Conservation (phyloP, 2,888 invertebrate genomes). For the Pyrrhia umbra region DNA sequence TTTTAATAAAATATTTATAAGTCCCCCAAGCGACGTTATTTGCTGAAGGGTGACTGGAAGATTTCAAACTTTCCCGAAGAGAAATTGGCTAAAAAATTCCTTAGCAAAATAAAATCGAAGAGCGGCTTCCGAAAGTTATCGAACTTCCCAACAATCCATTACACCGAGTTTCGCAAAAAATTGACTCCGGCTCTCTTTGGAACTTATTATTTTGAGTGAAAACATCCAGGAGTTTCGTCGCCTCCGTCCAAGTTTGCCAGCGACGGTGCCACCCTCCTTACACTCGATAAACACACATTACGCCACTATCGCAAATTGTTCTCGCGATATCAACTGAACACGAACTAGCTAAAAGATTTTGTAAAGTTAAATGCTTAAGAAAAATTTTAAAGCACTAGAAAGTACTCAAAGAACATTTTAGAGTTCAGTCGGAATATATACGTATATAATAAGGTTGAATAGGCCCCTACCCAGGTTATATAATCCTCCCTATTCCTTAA, state of each 20-base stretch:
- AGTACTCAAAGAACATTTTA: too few species aligned
- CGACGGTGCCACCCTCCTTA: conserved; percentile 66
- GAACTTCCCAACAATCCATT: conserved; percentile 89
- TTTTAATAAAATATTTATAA: conserved; percentile 68
- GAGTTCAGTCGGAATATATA: neutral
- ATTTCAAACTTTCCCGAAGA: conserved; percentile 84
- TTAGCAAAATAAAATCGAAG: conserved; percentile 88
- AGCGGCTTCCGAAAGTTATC: conserved; percentile 90
- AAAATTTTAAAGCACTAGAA: neutral
- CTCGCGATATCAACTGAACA: conserved; percentile 19
- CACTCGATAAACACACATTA: conserved; percentile 70
- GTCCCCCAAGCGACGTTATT: conserved; percentile 70
- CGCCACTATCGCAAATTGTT: conserved; percentile 60
- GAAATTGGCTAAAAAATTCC: conserved; percentile 90
- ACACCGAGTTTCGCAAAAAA: conserved; percentile 89
- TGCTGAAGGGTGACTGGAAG: conserved; percentile 86
- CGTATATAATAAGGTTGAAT: neutral
- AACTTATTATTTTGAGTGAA: conserved; percentile 90
- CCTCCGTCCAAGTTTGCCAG: conserved; percentile 76
- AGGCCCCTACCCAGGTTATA: neutral
- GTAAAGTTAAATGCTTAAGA: neutral
- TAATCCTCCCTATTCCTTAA: neutral
- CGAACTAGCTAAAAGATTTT: conserved; percentile 12
- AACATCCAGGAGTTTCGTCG: conserved; percentile 86
- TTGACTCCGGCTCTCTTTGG: conserved; percentile 78